phyloP scores from a whole-genome alignment of 2,888 invertebrate genomes.

The Drymonia ruficornis region DNA sequence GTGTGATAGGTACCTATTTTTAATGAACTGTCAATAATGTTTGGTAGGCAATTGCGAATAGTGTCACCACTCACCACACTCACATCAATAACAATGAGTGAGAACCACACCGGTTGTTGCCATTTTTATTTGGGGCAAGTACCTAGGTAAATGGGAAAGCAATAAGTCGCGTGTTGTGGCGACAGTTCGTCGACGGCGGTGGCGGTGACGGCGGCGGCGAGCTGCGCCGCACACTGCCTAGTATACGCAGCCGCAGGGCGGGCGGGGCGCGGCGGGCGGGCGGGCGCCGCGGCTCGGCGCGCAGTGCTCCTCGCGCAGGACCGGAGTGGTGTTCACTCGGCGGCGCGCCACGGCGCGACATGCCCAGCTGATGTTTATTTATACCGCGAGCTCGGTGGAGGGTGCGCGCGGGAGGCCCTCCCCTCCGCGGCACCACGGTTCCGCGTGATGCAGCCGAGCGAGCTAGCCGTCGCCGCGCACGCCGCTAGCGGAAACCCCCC shows the following conservation, averaged over 20 bases:
- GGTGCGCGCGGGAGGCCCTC: constrained; percentile 85
- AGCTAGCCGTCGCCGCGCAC: constrained; percentile 83
- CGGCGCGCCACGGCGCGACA: constrained; percentile 86
- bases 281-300: constrained; percentile 61
- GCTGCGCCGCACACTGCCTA: constrained; percentile 27
- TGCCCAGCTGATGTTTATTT: constrained; percentile 88
- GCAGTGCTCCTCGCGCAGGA: constrained; percentile 86
- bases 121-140: constrained; percentile 18
- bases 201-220: constrained; percentile 31
- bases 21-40: no score
- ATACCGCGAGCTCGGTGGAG: constrained; percentile 85
- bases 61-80: background rate
- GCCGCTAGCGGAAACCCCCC: constrained; percentile 87
- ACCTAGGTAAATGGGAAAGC: constrained; percentile 17
- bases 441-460: constrained; percentile 84
- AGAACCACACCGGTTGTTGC: background rate
- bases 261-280: constrained; percentile 53
- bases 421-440: constrained; percentile 83
- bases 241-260: constrained; percentile 67
- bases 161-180: constrained; percentile 10
- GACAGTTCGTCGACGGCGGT: constrained; percentile 30
- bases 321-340: constrained; percentile 88
- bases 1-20: no score
- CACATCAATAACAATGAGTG: background rate
- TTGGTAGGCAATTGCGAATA: no score